Percentiles rank a stretch among this genome's conserved stretches.
Conservation (phyloP, 2,797 vertebrate species). For the Microtus agrestis region DNA sequence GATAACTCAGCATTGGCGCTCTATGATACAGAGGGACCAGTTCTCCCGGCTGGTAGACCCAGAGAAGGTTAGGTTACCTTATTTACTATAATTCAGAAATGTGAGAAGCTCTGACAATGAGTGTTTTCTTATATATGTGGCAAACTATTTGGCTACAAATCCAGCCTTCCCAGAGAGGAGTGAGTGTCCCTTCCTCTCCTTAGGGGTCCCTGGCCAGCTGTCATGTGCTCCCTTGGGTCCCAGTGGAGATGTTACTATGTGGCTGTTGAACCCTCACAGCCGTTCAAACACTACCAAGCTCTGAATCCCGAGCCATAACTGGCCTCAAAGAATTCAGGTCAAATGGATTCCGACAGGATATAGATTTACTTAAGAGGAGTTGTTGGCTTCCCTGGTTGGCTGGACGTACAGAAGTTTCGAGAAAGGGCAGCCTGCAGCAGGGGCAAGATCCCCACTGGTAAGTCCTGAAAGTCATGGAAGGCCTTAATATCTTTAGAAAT, state of each 20-base stretch:
- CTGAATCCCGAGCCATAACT: background rate
- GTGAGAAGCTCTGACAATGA: background rate
- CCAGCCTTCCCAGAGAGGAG: background rate
- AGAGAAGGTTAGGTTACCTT: background rate
- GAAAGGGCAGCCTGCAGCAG: background rate
- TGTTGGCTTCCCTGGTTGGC: background rate
- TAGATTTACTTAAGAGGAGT: background rate
- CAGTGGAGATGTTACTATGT: background rate
- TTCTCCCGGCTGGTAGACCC: background rate
- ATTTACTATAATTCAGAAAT: background rate
- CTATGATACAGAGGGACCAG: background rate
- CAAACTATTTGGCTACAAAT: background rate
- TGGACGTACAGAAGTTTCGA: accelerated
- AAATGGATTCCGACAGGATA: too few relatives aligned
- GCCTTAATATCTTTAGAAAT: background rate
- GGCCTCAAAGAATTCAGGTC: background rate
- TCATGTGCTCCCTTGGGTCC: background rate
- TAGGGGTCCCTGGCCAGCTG: too few relatives aligned
- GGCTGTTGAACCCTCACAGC: background rate
- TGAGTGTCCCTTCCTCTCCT: too few relatives aligned
- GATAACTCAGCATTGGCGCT: background rate
- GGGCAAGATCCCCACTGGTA: background rate
- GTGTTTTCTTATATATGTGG: background rate
- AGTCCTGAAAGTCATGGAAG: background rate
- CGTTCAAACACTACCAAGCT: background rate